These are phyloP conservation scores for Hippocampus guttulatus DNA, from an alignment of 2,113 vertebrate genomes.

Conservation along the genomic window DNA sequence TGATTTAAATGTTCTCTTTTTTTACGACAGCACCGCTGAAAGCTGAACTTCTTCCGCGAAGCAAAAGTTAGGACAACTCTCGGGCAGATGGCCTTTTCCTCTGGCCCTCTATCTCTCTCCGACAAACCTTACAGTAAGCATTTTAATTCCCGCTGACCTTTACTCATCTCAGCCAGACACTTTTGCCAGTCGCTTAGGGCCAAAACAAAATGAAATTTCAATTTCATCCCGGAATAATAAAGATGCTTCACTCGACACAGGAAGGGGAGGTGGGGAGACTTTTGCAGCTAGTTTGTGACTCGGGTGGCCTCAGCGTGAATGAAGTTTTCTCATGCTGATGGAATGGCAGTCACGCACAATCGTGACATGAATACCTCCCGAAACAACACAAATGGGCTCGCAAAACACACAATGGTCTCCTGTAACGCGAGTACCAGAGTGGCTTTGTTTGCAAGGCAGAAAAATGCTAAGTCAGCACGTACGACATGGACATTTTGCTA, in stretches of 20 bases:
- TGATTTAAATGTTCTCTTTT: background rate
- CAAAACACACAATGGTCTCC: slow-evolving; percentile 27
- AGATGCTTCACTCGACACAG: slow-evolving; percentile 37
- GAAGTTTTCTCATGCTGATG: background rate
- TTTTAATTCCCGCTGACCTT: slow-evolving; percentile 68
- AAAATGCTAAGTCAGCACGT: slow-evolving; percentile 64
- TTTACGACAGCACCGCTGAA: slow-evolving; percentile 3
- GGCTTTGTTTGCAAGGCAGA: slow-evolving; percentile 57
- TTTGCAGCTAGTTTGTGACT: slow-evolving; percentile 33
- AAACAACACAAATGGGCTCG: slow-evolving; percentile 10
- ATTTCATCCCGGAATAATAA: slow-evolving; percentile 61
- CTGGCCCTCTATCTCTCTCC: slow-evolving; percentile 36
- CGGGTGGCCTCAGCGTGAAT: slow-evolving; percentile 24
- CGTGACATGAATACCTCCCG: background rate
- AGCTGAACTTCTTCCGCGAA: slow-evolving; percentile 34
- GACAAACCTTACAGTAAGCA: slow-evolving; percentile 63
- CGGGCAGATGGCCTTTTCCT: slow-evolving; percentile 57
- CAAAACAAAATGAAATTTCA: slow-evolving; percentile 67
- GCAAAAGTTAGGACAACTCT: slow-evolving; percentile 43
- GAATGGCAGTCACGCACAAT: slow-evolving; percentile 9
- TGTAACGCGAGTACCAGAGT: slow-evolving; percentile 51
- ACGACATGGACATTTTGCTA: slow-evolving; percentile 56
- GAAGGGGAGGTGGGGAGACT: background rate
- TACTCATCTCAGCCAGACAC: slow-evolving; percentile 55
- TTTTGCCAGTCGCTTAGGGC: slow-evolving; percentile 55